Evolutionary conservation across 2,888 invertebrate species (phyloP), one percentile per base, ranked within the genome.

Genomic region (Lucinisca nassula): DNA sequence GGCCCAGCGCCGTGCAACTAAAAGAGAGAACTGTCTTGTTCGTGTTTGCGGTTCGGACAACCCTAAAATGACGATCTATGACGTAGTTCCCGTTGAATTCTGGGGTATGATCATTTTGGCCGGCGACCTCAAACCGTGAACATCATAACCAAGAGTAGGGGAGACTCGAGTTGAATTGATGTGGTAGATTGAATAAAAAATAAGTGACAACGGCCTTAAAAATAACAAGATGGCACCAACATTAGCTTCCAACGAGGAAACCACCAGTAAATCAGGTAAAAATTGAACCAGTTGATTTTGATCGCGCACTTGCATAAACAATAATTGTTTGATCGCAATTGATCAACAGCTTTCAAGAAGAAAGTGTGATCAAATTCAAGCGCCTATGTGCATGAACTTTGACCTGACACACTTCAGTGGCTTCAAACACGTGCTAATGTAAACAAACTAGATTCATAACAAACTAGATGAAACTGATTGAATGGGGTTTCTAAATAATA

Each of bases 71-170:
- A n/a, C n/a, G n/a, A n/a, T 45, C 17, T 17, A 17, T 45, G 45
- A 45, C 45, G 45, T 45, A 45, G 8, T 45, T 45, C 17, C 45
- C 45, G 45, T 12, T 45, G 45, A 45, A 45, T 45, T 45, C 10
- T 45, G 45, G 45, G 45, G 17, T 8, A 45, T 12, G 24, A 37
- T 58, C 84, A 85, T 88, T 88, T 84, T 84, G 88, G 84, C 82
- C 37, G 55, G 30, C 32, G 77, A 80, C 84, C 77, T 82, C 79
- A 77, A 79, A 85, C 67, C 37, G 85, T 79, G 37, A 67, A 67
- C 32, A 30, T 24, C 17, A 21, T 4, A 67, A 17, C 0, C 21
- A 27, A 1, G 12, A n/a, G 0, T 55, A 27, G 24, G n/a, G 17
- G 6, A n/a, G n/a, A n/a, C n/a, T n/a, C n/a, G n/a, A n/a, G n/a